Evolutionary conservation across 2,113 vertebrate genomes (phyloP).

Genomic region (Synchiropus splendidus): DNA sequence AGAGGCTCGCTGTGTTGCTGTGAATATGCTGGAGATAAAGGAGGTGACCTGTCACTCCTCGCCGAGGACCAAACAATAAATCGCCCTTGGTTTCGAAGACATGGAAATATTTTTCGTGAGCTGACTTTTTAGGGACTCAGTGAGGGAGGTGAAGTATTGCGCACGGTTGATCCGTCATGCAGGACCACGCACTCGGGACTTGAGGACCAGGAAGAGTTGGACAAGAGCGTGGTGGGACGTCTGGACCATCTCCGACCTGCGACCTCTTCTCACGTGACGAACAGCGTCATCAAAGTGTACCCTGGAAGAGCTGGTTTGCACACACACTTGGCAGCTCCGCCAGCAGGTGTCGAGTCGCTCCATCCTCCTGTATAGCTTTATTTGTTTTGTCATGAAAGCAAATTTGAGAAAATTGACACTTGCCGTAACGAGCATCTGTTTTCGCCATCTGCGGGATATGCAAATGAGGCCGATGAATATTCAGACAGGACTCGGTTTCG

Average conservation of each 20-base stretch:
- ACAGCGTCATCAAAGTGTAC: not conserved
- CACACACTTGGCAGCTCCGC: conserved; percentile 27
- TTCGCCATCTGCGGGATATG: conserved; percentile 61
- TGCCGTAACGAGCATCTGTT: conserved; percentile 65
- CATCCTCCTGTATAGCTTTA: conserved; percentile 61
- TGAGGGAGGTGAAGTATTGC: too few species aligned
- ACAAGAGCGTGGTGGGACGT: not conserved
- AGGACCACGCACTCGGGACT: too few species aligned
- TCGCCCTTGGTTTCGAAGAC: too few species aligned
- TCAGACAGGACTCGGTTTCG: conserved; percentile 52
- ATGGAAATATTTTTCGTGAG: too few species aligned
- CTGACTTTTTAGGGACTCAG: too few species aligned
- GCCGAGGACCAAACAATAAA: too few species aligned
- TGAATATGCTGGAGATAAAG: too few species aligned
- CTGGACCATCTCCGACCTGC: conserved; percentile 10
- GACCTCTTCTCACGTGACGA: conserved; percentile 39
- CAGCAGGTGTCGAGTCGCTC: conserved; percentile 48
- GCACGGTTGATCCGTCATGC: too few species aligned
- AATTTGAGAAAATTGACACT: conserved; percentile 62
- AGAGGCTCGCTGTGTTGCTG: too few species aligned
- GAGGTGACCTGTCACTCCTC: too few species aligned
- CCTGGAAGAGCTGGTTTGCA: not conserved
- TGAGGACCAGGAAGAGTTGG: not conserved
- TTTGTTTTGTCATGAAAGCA: conserved; percentile 71
- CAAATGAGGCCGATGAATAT: conserved; percentile 72